phyloP scores from a whole-genome alignment of 2,888 invertebrate genomes.

The Thymelicus acteon region DNA sequence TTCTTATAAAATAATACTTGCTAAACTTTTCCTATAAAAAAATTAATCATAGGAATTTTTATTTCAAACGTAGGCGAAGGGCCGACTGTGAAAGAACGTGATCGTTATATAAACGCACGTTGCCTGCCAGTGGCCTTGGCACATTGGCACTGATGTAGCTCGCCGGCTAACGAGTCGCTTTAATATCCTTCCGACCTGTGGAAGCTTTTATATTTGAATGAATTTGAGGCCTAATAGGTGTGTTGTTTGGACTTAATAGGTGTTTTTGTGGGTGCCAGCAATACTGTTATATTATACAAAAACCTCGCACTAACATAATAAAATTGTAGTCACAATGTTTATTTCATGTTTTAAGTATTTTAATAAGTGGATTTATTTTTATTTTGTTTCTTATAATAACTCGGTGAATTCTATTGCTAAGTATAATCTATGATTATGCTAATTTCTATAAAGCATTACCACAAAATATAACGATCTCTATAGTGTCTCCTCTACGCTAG shows the following conservation, averaged over 20 bases:
- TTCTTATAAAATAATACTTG: no score
- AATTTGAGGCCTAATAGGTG: background rate
- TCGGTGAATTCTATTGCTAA: background rate
- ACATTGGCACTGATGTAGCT: conserved; percentile 60
- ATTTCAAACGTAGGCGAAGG: conserved; percentile 37
- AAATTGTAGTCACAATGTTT: no score
- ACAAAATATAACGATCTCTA: no score
- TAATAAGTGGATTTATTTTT: background rate
- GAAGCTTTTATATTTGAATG: conserved; percentile 29
- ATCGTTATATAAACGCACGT: conserved; percentile 58
- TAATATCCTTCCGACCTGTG: conserved; percentile 41
- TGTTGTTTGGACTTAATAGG: no score
- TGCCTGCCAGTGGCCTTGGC: conserved; percentile 59
- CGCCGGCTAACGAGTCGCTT: conserved; percentile 34
- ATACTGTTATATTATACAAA: no score
- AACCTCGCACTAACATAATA: no score
- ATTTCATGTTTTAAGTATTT: no score
- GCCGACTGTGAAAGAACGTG: conserved; percentile 51
- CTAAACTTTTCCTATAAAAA: no score
- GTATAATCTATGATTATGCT: background rate
- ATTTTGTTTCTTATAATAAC: background rate
- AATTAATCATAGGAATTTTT: conserved; percentile 20
- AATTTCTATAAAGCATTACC: no score
- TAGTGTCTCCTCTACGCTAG: no score
- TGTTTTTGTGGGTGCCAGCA: no score